Evolutionary conservation across 2,113 vertebrate species (phyloP).

Genomic region (Melanocharis versteri): DNA sequence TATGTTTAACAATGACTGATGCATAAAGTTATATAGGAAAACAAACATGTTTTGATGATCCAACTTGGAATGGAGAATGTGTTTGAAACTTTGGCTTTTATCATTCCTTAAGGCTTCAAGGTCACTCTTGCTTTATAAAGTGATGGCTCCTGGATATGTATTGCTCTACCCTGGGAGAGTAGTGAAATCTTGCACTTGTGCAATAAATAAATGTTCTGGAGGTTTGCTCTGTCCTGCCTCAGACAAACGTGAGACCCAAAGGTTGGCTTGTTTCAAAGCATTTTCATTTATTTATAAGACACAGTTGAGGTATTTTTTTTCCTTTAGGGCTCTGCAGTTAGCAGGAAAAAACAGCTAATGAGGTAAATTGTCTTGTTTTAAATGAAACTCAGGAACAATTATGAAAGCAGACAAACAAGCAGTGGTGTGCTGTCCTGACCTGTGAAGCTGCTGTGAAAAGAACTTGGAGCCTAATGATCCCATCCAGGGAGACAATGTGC

Average conservation of each 20-base stretch:
- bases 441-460: neutral
- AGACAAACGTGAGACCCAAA: neutral
- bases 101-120: neutral
- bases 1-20: neutral
- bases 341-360: neutral
- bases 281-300: neutral
- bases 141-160: neutral
- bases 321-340: neutral
- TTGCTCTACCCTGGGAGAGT: neutral
- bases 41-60: neutral
- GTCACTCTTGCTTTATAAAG: neutral
- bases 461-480: neutral
- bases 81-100: neutral
- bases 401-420: neutral
- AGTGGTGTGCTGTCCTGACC: neutral
- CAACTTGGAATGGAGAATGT: neutral
- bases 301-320: neutral
- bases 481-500: neutral
- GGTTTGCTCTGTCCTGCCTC: neutral
- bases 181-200: neutral
- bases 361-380: neutral
- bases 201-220: neutral
- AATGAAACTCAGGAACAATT: neutral
- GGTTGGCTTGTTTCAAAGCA: neutral
- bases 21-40: neutral